Evolutionary conservation across 1,140 invertebrate species (phyloP), one percentile per base, ranked within the genome.

Genomic region (Danaus melanippus): DNA sequence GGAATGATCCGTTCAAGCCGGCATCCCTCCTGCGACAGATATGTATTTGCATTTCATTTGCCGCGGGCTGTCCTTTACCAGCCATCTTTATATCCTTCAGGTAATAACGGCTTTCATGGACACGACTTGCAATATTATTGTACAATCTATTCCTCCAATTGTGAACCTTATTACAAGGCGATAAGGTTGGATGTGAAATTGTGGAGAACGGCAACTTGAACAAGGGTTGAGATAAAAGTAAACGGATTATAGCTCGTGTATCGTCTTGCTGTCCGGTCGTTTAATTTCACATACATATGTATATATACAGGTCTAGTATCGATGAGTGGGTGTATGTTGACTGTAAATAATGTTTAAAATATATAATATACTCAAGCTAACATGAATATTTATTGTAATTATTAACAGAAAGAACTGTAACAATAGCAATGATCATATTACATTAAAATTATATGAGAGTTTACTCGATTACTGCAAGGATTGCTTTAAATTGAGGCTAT

Each of bases 101-200:
- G 81, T 84, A 84, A 80, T 84, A 84, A 82, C 81, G 71, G 77
- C 79, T 76, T 82, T 82, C 77, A 82, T 74, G 69, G 74, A 77
- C 77, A 72, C 49, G 54, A 59, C 53, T 55, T 15, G 48, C 69
- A 53, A 64, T 60, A 5, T 46, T 55, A 17, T 41, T 5, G 8
- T 1, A 43, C 44, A 8, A 6, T 10, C 12, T 3, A 8, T 8
- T 48, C 42, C 43, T 6, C 0, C 17, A 3, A 71, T 21, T 52
- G 44, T 71, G 8, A 58, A 59, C 64, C 49, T 56, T 79, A 73
- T 49, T 8, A 0, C 5, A 7, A 7, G n/a, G n/a, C 15, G 0
- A 41, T 56, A 70, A 63, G 54, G 39, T 21, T 49, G 39, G 9
- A 11, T 12, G 8, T 46, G 8, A 12, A 12, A 54, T 42, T 64